Evolutionary conservation across 1,140 invertebrate genomes (phyloP), one percentile per base, ranked within the genome.

Genomic region (Neoseiulus cucumeris): DNA sequence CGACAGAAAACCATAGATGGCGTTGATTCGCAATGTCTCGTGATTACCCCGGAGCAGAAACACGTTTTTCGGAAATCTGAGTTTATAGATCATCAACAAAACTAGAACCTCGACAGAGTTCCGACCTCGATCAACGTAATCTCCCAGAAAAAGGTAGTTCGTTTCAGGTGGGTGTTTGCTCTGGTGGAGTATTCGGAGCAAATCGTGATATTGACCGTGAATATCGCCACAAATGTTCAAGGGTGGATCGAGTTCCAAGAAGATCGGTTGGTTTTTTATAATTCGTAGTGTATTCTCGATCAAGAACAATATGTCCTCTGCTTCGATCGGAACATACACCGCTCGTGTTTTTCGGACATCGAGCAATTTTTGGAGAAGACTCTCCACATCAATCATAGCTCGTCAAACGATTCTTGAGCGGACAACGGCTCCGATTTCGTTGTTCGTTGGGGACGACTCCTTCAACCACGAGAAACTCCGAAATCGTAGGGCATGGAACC

Each of bases 401-500:
- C n/a, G n/a, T n/a, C n/a, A n/a, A n/a, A n/a, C n/a, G n/a, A n/a
- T n/a, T n/a, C n/a, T n/a, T n/a, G n/a, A n/a, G n/a, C n/a, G n/a
- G n/a, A n/a, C n/a, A n/a, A n/a, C n/a, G n/a, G n/a, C n/a, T 39
- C 9, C 33, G 33, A 39, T 39, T 9, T 39, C 33, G 33, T 39
- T 9, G 33, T 9, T 39, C 33, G 33, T 9, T 4, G 33, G n/a
- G n/a, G n/a, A n/a, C n/a, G n/a, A n/a, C n/a, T n/a, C n/a, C n/a
- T n/a, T n/a, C n/a, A n/a, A n/a, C n/a, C 79, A 69, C 75, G 80
- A 6, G 79, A 80, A 12, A 81, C 80, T 59, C 80, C 79, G 68
- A 80, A 72, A 70, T 81, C 80, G 71, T 81, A 82, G 70, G 82
- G 80, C 42, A 80, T 80, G 80, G 80, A 81, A 25, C 80, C 80